These are phyloP conservation scores for Tetrax tetrax DNA, from an alignment of 2,113 vertebrate genomes.

Conservation along the genomic window DNA sequence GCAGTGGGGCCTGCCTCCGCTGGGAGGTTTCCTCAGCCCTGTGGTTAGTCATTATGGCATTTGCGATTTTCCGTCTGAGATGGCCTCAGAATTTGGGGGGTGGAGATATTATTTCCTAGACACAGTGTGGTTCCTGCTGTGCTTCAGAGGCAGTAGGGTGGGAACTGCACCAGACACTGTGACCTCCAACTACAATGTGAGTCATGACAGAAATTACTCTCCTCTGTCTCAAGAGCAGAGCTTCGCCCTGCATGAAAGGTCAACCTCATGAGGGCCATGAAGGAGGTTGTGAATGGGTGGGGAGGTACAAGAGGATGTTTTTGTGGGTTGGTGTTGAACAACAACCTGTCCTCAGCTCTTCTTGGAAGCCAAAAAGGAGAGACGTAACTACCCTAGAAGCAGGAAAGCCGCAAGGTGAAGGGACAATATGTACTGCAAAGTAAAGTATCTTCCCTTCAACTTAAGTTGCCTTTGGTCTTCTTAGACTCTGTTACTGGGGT, in stretches of 20 bases:
- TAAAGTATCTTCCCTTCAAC: neutral
- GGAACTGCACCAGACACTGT: neutral
- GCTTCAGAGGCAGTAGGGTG: neutral
- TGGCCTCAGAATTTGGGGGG: neutral
- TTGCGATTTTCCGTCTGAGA: neutral
- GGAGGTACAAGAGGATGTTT: neutral
- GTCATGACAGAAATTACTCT: neutral
- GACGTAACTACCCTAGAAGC: neutral
- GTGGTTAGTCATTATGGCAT: neutral
- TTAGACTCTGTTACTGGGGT: neutral
- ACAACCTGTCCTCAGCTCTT: neutral
- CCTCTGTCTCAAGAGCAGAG: neutral
- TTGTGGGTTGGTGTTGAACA: neutral
- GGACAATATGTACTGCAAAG: neutral
- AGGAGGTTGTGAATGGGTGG: neutral
- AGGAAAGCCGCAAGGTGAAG: neutral
- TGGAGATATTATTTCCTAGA: neutral
- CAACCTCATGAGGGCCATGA: neutral
- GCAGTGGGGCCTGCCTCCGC: neutral
- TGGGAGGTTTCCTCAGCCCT: slow-evolving; percentile 11
- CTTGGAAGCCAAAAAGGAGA: neutral
- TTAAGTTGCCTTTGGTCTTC: neutral
- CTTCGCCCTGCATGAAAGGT: neutral
- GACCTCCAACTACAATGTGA: neutral
- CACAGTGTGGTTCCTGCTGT: neutral